Evolutionary conservation across 2,797 vertebrate genomes (phyloP).

Genomic region (Acipenser ruthenus): DNA sequence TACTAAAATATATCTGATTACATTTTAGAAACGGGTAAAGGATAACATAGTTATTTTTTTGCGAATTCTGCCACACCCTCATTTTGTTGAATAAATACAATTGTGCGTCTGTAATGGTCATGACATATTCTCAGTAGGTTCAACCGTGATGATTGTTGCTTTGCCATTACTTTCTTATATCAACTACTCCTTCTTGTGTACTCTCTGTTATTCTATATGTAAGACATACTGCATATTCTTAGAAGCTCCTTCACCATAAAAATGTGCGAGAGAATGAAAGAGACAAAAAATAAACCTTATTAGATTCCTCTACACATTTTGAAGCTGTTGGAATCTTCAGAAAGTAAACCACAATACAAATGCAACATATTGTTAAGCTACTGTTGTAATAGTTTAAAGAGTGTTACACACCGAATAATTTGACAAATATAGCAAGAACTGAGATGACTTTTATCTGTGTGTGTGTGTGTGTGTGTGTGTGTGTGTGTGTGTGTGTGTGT

Average conservation of each 20-base stretch:
- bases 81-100: too few relatives aligned
- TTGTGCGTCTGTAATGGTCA: too few relatives aligned
- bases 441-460: conserved; percentile 45
- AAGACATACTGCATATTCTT: neutral
- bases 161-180: too few relatives aligned
- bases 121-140: too few relatives aligned
- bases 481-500: too few relatives aligned
- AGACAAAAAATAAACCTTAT: conserved; percentile 4
- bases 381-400: conserved; percentile 30
- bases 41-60: too few relatives aligned
- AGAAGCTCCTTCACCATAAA: neutral
- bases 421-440: conserved; percentile 45
- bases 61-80: too few relatives aligned
- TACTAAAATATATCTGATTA: too few relatives aligned
- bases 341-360: conserved; percentile 18
- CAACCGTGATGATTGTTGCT: too few relatives aligned
- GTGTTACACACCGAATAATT: conserved; percentile 46
- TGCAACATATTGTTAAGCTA: conserved; percentile 25
- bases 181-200: too few relatives aligned
- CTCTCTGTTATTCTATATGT: neutral
- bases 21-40: too few relatives aligned
- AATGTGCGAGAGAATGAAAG: neutral
- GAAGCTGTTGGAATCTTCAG: conserved; percentile 17
- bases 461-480: too few relatives aligned
- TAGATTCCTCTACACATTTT: conserved; percentile 8